Conservation (phyloP, 2,113 vertebrate species). For the Progne subis region DNA sequence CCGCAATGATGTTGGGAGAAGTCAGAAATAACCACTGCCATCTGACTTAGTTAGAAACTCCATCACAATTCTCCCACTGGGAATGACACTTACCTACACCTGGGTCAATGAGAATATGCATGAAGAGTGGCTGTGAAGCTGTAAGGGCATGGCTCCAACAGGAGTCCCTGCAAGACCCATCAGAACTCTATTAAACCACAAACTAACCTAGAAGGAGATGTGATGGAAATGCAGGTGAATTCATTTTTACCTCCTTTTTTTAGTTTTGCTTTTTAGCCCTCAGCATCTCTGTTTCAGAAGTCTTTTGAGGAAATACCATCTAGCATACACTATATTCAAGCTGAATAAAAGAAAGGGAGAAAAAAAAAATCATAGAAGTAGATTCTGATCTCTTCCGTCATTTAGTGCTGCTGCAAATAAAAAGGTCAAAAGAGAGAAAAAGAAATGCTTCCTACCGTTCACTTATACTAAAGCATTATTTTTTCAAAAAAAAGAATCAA, state of each 20-base stretch:
- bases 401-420: not conserved
- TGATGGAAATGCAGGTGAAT: not conserved
- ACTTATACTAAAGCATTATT: not conserved
- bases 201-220: not conserved
- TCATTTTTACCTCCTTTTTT: accelerated
- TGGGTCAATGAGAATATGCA: not conserved
- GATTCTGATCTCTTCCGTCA: not conserved
- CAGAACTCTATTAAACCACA: not conserved
- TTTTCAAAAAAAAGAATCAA: not conserved
- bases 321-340: not conserved
- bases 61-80: not conserved
- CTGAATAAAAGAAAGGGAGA: not conserved
- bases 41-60: not conserved
- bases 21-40: not conserved
- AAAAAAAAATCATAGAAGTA: not conserved
- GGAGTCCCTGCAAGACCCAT: not conserved
- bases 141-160: not conserved
- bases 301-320: not conserved
- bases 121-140: not conserved
- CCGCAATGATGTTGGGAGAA: not conserved
- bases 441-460: not conserved
- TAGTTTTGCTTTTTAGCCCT: not conserved
- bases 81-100: not conserved
- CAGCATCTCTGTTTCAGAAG: not conserved
- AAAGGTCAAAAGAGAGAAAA: not conserved